Evolutionary conservation across 1,140 invertebrate genomes (phyloP), one percentile per base, ranked within the genome.

Genomic region (Holotrichia oblita): DNA sequence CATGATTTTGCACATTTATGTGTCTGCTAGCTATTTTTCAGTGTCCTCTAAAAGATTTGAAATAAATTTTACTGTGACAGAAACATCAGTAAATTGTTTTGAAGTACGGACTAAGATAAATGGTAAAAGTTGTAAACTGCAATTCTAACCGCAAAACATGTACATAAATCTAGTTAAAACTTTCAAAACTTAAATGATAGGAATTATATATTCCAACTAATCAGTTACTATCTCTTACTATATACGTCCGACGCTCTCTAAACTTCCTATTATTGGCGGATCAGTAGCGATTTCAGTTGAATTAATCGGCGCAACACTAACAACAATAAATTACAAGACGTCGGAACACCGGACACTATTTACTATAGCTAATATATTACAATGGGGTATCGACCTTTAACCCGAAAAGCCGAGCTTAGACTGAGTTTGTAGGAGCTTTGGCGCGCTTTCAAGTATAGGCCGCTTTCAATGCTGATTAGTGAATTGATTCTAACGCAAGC

Each of bases 391-490:
- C 69, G 69, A 78, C 77, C 77, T 78, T 78, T 73, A 73, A 78
- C 77, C 77, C 77, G 77, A 73, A 78, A 78, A 73, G 77, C 61
- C 41, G 77, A 78, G 77, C 77, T 78, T 78, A n/a, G 41, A 78
- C 77, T 78, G 77, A 72, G n/a, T 78, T n/a, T 55, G n/a, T 20
- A 2, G 27, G 42, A 61, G 77, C 77, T 78, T 78, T 78, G 59
- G 77, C 77, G 77, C 77, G 77, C 77, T 74, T 74, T 74, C 73
- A 74, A 69, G 61, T 69, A 69, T 27, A n/a, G 27, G 20, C 61
- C 61, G 20, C 61, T 10, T 69, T 69, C 6, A 24, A 69, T 6
- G n/a, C 20, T 69, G 61, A 69, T 69, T 69, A 69, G 48, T 55
- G 48, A 69, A 69, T 69, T 34, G 61, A 34, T 69, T 20, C 9